These are phyloP conservation scores for Laupala kohalensis DNA, from an alignment of 1,140 invertebrate species.

Conservation along the genomic window DNA sequence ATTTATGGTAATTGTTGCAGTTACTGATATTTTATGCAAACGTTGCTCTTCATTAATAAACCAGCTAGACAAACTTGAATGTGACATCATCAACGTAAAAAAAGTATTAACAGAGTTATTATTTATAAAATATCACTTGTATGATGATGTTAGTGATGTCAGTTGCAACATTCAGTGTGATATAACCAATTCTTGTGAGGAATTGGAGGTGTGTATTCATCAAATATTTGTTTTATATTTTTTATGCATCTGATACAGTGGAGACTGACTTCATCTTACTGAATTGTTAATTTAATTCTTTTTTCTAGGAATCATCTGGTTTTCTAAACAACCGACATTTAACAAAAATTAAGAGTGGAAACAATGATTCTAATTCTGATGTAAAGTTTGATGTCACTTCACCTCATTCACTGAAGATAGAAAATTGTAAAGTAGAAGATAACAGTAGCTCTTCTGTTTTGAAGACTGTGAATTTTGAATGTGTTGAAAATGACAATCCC, in stretches of 20 bases:
- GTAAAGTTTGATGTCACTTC: not conserved
- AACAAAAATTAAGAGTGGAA: too few species aligned
- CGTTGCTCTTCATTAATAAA: conserved; percentile 18
- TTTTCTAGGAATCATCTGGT: too few species aligned
- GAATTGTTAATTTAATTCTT: too few species aligned
- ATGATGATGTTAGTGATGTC: conserved; percentile 1
- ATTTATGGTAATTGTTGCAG: conserved; percentile 19
- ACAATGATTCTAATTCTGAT: too few species aligned
- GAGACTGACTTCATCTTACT: too few species aligned
- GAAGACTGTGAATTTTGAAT: not conserved
- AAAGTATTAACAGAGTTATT: conserved; percentile 17
- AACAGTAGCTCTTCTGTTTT: not conserved
- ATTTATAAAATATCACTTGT: conserved; percentile 19
- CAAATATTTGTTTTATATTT: too few species aligned
- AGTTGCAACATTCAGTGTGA: not conserved
- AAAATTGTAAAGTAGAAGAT: not conserved
- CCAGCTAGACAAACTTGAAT: conserved; percentile 20
- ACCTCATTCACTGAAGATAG: not conserved
- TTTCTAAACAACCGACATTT: too few species aligned
- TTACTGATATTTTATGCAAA: conserved; percentile 18
- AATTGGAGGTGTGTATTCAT: too few species aligned
- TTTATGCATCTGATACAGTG: too few species aligned
- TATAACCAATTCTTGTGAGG: too few species aligned
- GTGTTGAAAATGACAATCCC: too few species aligned
- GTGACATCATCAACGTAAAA: conserved; percentile 17